These are phyloP conservation scores for Eilema depressum DNA, from an alignment of 2,888 invertebrate species.

Conservation along the genomic window DNA sequence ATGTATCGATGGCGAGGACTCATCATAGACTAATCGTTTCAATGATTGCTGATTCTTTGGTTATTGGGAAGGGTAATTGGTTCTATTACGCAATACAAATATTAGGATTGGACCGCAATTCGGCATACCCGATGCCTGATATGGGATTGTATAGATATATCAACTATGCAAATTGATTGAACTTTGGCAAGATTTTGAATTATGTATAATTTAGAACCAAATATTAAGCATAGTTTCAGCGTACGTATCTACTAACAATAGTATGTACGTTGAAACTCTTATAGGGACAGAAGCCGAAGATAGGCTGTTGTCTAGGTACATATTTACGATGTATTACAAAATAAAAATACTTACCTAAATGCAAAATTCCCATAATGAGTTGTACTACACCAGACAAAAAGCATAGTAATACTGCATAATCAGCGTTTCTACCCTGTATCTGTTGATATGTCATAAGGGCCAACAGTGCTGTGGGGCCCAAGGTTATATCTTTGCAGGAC, in stretches of 20 bases:
- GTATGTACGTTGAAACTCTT: too few relatives aligned
- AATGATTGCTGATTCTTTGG: background rate
- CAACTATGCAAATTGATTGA: background rate
- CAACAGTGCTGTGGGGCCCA: constrained; percentile 97
- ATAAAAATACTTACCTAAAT: constrained; percentile 89
- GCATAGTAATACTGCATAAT: constrained; percentile 94
- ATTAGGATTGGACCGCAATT: constrained; percentile 4
- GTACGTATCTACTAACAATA: too few relatives aligned
- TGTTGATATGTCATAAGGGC: constrained; percentile 96
- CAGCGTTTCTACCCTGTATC: constrained; percentile 89
- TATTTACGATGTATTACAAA: background rate
- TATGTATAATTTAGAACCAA: background rate
- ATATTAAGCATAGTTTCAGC: background rate
- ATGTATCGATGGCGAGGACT: background rate
- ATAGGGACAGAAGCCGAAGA: too few relatives aligned
- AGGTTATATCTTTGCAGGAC: constrained; percentile 94
- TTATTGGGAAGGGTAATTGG: background rate
- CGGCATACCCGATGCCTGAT: background rate
- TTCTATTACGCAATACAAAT: constrained; percentile 4
- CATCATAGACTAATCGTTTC: background rate
- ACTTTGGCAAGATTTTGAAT: background rate
- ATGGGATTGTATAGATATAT: background rate
- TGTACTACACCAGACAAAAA: constrained; percentile 94
- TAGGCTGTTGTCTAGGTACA: too few relatives aligned
- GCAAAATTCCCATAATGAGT: constrained; percentile 92